These are phyloP conservation scores for Drosophila ironensis DNA, from an alignment of 1,140 invertebrate species.

Conservation along the genomic window DNA sequence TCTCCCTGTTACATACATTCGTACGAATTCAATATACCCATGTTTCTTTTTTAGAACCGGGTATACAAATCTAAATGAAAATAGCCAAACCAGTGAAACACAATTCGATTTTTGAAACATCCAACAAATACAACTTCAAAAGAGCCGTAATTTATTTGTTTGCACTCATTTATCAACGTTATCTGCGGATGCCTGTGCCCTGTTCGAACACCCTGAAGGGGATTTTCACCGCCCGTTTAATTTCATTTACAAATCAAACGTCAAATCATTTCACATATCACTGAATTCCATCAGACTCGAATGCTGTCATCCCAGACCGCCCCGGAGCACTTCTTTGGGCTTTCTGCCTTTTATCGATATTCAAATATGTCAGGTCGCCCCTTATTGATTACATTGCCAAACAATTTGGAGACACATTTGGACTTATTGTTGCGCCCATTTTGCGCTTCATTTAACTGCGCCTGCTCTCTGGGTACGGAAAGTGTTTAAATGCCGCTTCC, in stretches of 20 bases:
- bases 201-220: not conserved
- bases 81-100: not conserved
- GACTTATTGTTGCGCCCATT: constrained; percentile 63
- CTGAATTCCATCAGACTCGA: constrained; percentile 51
- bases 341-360: constrained; percentile 31
- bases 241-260: constrained; percentile 74
- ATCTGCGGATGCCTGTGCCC: not conserved
- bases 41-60: too few relatives aligned
- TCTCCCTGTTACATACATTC: too few relatives aligned
- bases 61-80: too few relatives aligned
- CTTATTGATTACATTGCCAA: constrained; percentile 67
- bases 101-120: not conserved
- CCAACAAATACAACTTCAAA: not conserved
- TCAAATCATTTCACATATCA: constrained; percentile 74
- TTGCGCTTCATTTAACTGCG: constrained; percentile 69
- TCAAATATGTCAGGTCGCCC: constrained; percentile 23
- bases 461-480: constrained; percentile 43
- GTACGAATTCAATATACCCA: too few relatives aligned
- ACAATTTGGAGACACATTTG: constrained; percentile 55
- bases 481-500: constrained; percentile 68
- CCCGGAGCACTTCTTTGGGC: not conserved
- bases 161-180: constrained; percentile 23
- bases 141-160: not conserved
- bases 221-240: constrained; percentile 52
- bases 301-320: constrained; percentile 21